A percentile compares a stretch with the other conserved stretches of the same genome.
These are phyloP conservation scores for Neolamprologus devosi DNA, from an alignment of 2,113 vertebrate species.

Conservation along the genomic window DNA sequence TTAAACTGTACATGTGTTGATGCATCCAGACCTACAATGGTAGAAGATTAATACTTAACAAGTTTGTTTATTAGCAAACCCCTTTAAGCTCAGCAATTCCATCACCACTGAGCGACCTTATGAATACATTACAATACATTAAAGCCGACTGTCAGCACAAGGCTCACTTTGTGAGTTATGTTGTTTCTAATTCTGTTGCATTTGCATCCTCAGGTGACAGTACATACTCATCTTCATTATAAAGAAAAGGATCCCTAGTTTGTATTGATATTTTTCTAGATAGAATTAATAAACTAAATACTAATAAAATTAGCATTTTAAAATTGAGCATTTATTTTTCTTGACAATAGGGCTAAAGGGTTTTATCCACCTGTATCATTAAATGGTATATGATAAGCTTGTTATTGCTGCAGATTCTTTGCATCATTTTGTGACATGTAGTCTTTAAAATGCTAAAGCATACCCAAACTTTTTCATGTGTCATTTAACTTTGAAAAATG, in stretches of 20 bases:
- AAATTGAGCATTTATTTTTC: neutral
- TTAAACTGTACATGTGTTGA: neutral
- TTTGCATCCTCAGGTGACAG: conserved; percentile 34
- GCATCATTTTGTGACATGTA: neutral
- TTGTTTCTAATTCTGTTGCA: conserved; percentile 44
- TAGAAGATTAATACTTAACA: conserved; percentile 12
- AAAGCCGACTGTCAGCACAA: conserved; percentile 59
- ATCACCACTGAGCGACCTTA: conserved; percentile 51
- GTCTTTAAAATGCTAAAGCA: neutral
- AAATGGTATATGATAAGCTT: neutral
- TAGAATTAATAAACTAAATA: neutral
- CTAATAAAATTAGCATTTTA: neutral
- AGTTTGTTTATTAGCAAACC: conserved; percentile 39
- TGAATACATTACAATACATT: conserved; percentile 70
- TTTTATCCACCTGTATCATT: neutral
- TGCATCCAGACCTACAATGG: neutral
- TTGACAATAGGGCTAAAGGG: neutral
- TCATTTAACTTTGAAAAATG: neutral
- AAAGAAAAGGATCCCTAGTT: neutral
- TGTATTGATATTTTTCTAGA: neutral
- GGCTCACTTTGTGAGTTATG: conserved; percentile 48
- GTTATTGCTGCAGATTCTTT: neutral
- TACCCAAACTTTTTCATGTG: neutral
- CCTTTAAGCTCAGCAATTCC: conserved; percentile 36
- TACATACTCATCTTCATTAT: conserved; percentile 1